Evolutionary conservation across 2,888 invertebrate genomes (phyloP), one percentile per base, ranked within the genome.

Genomic region (Odontocolon sp.): DNA sequence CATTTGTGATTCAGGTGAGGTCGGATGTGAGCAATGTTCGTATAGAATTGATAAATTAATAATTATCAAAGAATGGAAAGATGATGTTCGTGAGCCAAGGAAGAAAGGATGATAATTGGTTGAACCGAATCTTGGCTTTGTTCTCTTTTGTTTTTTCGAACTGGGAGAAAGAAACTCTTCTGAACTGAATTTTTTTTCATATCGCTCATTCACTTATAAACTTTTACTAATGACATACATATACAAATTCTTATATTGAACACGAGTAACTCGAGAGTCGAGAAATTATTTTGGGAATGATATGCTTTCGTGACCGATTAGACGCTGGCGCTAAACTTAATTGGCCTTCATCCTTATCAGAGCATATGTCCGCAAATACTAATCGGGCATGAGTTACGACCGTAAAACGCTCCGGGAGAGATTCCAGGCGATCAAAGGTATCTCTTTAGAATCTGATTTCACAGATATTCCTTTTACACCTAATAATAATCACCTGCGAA

Each of bases 341-440:
- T 68, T 63, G 56, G 26, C 47, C 45, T 56, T 56, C 14, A 9
- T 21, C 14, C 33, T 68, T 68, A 63, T 68, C 63, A 54, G 21
- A 47, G 16, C 67, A 36, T 26, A 52, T 50, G 45, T 36, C 11
- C 45, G 45, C 28, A 18, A 57, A 47, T 57, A 33, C 33, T n/a
- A 45, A 31, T 8, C 66, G 50, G 16, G 18, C 64, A 75, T 59
- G 75, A 52, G 64, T 59, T 52, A 69, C 26, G 26, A 16, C 57
- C 64, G 66, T 70, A 59, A n/a, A n/a, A 16, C 54, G n/a, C 16
- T 42, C 8, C 23, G 14, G 61, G 54, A 31, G 33, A 14, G 38
- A 14, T 40, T 31, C 28, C 28, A 9, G 9, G 31, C 26, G 36
- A 14, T 3, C 33, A 47, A 31, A 42, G 31, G 33, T 52, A 61